Conservation (phyloP, 2,113 vertebrate species). For the Ciconia stormi region DNA sequence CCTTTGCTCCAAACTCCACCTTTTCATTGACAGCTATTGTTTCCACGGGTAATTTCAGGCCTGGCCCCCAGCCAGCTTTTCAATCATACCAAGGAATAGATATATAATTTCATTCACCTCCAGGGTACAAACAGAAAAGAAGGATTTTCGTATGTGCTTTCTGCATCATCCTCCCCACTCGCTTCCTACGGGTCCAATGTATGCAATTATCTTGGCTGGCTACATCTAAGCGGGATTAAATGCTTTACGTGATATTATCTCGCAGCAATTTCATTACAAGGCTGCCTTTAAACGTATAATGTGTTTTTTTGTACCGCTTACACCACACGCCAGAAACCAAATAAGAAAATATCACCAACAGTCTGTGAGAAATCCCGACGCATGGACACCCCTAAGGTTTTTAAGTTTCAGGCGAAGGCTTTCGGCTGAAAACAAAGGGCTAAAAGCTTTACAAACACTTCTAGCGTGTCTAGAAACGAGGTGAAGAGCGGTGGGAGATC, state of each 20-base stretch:
- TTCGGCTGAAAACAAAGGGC: background rate
- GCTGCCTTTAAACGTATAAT: background rate
- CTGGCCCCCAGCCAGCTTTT: background rate
- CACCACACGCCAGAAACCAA: background rate
- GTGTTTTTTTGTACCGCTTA: background rate
- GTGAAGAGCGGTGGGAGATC: background rate
- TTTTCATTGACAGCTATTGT: background rate
- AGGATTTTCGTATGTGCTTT: background rate
- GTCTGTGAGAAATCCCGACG: background rate
- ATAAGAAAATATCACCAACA: background rate
- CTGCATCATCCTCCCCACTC: background rate
- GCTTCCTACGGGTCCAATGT: background rate
- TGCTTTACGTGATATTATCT: background rate
- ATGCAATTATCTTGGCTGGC: background rate
- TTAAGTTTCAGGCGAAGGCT: background rate
- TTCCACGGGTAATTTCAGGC: background rate
- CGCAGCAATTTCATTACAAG: background rate
- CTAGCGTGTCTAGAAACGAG: fast-evolving
- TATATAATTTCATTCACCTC: background rate
- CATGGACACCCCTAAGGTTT: fast-evolving
- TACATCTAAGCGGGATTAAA: constrained; percentile 6
- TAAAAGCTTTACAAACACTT: background rate
- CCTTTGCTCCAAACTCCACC: background rate
- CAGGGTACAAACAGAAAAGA: background rate
- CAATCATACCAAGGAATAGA: background rate